Conservation (phyloP, 2,113 vertebrate genomes). For the Illadopsis cleaveri region DNA sequence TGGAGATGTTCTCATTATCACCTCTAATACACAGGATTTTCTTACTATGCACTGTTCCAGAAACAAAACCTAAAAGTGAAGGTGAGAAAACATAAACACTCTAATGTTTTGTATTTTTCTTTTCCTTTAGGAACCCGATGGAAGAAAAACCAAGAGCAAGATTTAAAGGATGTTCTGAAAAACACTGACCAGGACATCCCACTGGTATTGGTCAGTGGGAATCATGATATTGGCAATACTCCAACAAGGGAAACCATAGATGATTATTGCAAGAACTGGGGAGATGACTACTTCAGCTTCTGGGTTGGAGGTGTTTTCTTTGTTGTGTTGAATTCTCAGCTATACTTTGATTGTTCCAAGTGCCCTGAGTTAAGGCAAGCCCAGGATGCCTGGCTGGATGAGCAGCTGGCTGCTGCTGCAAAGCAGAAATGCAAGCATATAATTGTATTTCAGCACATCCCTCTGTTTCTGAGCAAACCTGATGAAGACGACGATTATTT, state of each 20-base stretch:
- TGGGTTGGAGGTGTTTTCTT: slow-evolving; percentile 93
- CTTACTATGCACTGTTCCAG: neutral
- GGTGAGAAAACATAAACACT: neutral
- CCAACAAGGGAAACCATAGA: slow-evolving; percentile 82
- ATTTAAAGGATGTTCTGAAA: slow-evolving; percentile 83
- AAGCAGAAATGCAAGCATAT: slow-evolving; percentile 76
- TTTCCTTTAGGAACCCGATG: slow-evolving; percentile 77
- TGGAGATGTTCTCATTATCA: neutral
- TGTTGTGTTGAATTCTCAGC: slow-evolving; percentile 94
- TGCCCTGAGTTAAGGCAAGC: slow-evolving; percentile 82
- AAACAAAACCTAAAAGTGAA: neutral
- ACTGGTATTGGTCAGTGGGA: slow-evolving; percentile 91
- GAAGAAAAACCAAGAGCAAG: slow-evolving; percentile 83
- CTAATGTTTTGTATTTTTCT: neutral
- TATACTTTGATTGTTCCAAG: slow-evolving; percentile 82
- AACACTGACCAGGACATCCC: slow-evolving; percentile 81
- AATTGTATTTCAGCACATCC: slow-evolving; percentile 95
- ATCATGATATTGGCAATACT: slow-evolving; percentile 91
- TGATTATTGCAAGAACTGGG: slow-evolving; percentile 85
- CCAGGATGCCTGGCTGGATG: slow-evolving; percentile 89
- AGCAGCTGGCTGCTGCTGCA: slow-evolving; percentile 77
- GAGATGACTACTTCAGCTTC: slow-evolving; percentile 96
- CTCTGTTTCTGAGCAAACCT: slow-evolving; percentile 81
- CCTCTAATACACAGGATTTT: neutral
- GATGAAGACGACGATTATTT: slow-evolving; percentile 92